Evolutionary conservation across 1,140 invertebrate genomes (phyloP).

Genomic region (Tachypleus tridentatus): DNA sequence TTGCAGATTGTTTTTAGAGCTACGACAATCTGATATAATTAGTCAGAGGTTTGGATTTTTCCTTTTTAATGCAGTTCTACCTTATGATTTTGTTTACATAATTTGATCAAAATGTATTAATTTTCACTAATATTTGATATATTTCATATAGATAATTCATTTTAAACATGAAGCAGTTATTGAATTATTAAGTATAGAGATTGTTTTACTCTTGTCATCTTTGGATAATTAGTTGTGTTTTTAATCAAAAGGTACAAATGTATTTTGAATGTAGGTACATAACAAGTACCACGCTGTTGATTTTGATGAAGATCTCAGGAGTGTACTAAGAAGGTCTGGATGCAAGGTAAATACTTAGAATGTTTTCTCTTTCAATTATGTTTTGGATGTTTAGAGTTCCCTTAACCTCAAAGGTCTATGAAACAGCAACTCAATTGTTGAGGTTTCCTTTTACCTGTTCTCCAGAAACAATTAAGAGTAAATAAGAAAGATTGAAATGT

Average conservation of each 20-base stretch:
- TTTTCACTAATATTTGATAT: constrained; percentile 1
- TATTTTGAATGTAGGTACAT: constrained; percentile 57
- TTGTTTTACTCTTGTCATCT: too few relatives aligned
- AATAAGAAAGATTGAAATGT: too few relatives aligned
- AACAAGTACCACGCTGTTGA: constrained; percentile 98
- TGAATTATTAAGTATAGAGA: constrained; percentile 1
- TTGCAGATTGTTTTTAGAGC: too few relatives aligned
- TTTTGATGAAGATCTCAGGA: constrained; percentile 96
- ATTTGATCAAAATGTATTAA: not conserved
- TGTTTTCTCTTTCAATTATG: too few relatives aligned
- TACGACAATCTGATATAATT: too few relatives aligned
- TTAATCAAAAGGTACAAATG: not conserved
- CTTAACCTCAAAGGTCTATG: too few relatives aligned
- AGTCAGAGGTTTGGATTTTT: too few relatives aligned
- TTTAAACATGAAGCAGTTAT: not conserved
- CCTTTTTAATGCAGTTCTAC: too few relatives aligned
- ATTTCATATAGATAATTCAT: not conserved
- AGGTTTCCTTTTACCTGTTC: not conserved
- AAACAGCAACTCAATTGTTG: not conserved
- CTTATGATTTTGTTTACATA: too few relatives aligned
- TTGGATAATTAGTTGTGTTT: too few relatives aligned
- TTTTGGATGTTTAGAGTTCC: too few relatives aligned
- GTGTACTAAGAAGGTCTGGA: constrained; percentile 82
- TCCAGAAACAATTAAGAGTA: too few relatives aligned
- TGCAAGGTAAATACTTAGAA: constrained; percentile 50